Percentiles rank a stretch among this genome's conserved stretches.
phyloP scores from a whole-genome alignment of 2,888 invertebrate species.

The Phengaris alcon region DNA sequence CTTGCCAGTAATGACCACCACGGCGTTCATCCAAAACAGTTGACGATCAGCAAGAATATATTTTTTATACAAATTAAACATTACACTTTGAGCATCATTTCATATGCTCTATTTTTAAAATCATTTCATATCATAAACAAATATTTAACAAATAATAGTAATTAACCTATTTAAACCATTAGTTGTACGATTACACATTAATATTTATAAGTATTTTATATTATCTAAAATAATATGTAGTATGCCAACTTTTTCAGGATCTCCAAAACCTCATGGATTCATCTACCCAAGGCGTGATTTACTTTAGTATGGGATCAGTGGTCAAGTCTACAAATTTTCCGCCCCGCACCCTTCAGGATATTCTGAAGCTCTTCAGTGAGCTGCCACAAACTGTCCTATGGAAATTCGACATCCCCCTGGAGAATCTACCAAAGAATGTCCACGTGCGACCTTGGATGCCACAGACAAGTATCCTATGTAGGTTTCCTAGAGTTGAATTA shows the following conservation, averaged over 20 bases:
- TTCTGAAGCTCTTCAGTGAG: constrained; percentile 48
- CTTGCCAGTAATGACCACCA: too few species aligned
- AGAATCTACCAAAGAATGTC: constrained; percentile 62
- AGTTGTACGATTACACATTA: too few species aligned
- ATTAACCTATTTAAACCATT: too few species aligned
- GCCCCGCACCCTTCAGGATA: constrained; percentile 40
- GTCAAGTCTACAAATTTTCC: constrained; percentile 47
- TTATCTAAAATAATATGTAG: background rate
- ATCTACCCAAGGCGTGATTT: constrained; percentile 54
- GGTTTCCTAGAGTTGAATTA: constrained; percentile 23
- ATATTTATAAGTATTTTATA: too few species aligned
- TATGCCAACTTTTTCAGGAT: constrained; percentile 46
- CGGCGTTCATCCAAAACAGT: too few species aligned
- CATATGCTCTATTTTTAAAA: too few species aligned
- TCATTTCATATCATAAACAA: too few species aligned
- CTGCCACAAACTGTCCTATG: constrained; percentile 67
- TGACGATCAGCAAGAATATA: too few species aligned
- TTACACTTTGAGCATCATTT: too few species aligned
- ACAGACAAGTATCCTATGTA: constrained; percentile 74
- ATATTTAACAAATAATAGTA: too few species aligned
- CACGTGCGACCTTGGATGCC: constrained; percentile 73
- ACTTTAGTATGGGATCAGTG: constrained; percentile 66
- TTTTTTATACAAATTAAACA: too few species aligned
- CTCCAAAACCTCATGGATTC: constrained; percentile 55
- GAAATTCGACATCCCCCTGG: constrained; percentile 69